These are phyloP conservation scores for Corydoras sp. DNA, from an alignment of 2,113 vertebrate species.

Conservation along the genomic window DNA sequence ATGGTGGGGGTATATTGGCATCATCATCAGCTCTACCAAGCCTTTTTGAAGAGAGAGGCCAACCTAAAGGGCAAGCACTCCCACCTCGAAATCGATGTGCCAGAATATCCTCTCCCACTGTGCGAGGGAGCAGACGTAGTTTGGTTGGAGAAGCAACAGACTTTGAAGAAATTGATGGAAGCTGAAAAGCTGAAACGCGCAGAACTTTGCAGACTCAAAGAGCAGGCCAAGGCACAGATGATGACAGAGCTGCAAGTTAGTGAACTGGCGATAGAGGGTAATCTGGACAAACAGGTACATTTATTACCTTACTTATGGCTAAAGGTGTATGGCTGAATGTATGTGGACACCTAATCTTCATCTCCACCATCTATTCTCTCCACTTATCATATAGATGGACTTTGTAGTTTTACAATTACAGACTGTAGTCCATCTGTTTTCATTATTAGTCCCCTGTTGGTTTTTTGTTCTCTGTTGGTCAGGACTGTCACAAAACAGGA, in stretches of 20 bases:
- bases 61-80: slow-evolving; percentile 4
- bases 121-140: slow-evolving; percentile 39
- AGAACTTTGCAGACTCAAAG: slow-evolving; percentile 23
- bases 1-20: slow-evolving; percentile 41
- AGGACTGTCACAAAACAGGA: too few relatives aligned
- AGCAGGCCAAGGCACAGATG: slow-evolving; percentile 17
- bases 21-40: slow-evolving; percentile 50
- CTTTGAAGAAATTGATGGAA: slow-evolving; percentile 12
- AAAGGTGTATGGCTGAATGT: background rate
- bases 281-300: slow-evolving; percentile 34
- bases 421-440: too few relatives aligned
- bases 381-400: too few relatives aligned
- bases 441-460: too few relatives aligned
- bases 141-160: slow-evolving; percentile 15
- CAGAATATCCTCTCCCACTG: slow-evolving; percentile 47
- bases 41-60: slow-evolving; percentile 30
- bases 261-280: slow-evolving; percentile 9
- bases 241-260: slow-evolving; percentile 8
- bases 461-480: too few relatives aligned
- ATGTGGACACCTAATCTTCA: too few relatives aligned
- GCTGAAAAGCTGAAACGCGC: slow-evolving; percentile 11
- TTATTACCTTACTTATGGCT: background rate
- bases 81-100: slow-evolving; percentile 48
- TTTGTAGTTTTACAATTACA: too few relatives aligned
- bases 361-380: too few relatives aligned